Evolutionary conservation across 2,888 invertebrate genomes (phyloP), one percentile per base, ranked within the genome.

Genomic region (Cacoxenus indagator): DNA sequence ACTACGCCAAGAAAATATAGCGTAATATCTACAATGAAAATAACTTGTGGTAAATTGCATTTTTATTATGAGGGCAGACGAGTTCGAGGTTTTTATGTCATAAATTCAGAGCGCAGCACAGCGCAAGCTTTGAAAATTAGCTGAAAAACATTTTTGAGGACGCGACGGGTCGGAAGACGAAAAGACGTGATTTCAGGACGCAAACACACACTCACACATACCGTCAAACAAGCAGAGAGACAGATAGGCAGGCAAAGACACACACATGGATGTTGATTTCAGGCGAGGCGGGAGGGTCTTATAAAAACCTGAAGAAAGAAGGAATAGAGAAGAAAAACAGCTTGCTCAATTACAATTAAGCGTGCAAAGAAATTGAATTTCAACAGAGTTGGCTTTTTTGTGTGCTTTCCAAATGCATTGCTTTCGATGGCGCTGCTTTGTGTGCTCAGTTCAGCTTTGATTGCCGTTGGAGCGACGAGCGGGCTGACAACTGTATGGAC

Each of bases 261-360:
- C 62, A 22, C 27, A 51, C 31, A 31, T 29, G 55, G 51, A 19
- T 26, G 17, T 14, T 22, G 57, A 29, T 14, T 37, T 37, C 37
- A 14, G 9, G 31, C 31, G 31, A 31, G 9, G 31, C 31, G 9
- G 37, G 37, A 2, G 2, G 2, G 37, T 1, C 14, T 11, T 2
- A 37, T 11, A 31, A 31, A 31, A 9, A 31, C 9, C 31, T 9
- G 9, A 31, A 2, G 37, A 37, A 37, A 37, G 37, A 4, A 43
- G 11, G 45, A 43, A 4, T 51, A 4, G 51, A 27, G 14, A 26
- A 46, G 45, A 48, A 67, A 71, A 81, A 83, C 76, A 74, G 73
- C 74, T 75, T 76, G 75, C 78, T 82, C 82, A 83, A 83, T 82
- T 83, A 83, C 82, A 82, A 82, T 82, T 82, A 83, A 83, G 81